Percentiles rank a stretch among this genome's conserved stretches.
Evolutionary conservation across 2,888 invertebrate genomes (phyloP).

Genomic region (Cheilosia variabilis): DNA sequence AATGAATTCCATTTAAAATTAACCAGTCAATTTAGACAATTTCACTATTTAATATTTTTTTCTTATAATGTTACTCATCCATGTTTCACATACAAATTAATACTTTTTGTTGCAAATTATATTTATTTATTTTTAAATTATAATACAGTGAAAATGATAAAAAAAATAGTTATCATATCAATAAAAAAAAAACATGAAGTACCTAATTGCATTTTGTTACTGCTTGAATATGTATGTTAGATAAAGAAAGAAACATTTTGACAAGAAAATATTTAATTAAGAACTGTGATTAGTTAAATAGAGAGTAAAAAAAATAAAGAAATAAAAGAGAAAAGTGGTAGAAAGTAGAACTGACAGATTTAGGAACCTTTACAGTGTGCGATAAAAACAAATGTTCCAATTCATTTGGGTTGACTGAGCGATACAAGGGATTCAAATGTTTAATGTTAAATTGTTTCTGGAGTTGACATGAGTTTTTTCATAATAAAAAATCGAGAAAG

Average conservation of each 20-base stretch:
- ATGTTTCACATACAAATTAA: slow-evolving; percentile 62
- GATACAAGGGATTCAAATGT: too few relatives aligned
- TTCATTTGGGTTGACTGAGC: too few relatives aligned
- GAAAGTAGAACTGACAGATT: not conserved
- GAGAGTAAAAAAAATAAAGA: not conserved
- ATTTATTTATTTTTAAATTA: slow-evolving; percentile 30
- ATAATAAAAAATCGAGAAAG: too few relatives aligned
- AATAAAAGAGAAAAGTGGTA: not conserved
- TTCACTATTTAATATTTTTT: slow-evolving; percentile 10
- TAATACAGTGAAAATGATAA: slow-evolving; percentile 37
- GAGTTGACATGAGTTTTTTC: too few relatives aligned
- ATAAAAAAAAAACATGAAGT: not conserved
- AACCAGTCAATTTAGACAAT: slow-evolving; percentile 57
- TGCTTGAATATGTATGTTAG: slow-evolving; percentile 13
- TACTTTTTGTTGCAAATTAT: slow-evolving; percentile 62
- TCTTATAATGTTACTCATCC: slow-evolving; percentile 20
- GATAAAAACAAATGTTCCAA: not conserved
- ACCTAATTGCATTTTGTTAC: not conserved
- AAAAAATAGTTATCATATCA: not conserved
- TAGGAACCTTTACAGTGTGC: not conserved
- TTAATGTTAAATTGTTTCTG: too few relatives aligned
- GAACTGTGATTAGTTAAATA: not conserved
- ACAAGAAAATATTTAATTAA: too few relatives aligned
- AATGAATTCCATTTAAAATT: slow-evolving; percentile 33
- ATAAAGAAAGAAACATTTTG: too few relatives aligned